Percentiles rank a stretch among this genome's conserved stretches.
Conservation (phyloP, 2,888 invertebrate species). For the Tachina lurida region DNA sequence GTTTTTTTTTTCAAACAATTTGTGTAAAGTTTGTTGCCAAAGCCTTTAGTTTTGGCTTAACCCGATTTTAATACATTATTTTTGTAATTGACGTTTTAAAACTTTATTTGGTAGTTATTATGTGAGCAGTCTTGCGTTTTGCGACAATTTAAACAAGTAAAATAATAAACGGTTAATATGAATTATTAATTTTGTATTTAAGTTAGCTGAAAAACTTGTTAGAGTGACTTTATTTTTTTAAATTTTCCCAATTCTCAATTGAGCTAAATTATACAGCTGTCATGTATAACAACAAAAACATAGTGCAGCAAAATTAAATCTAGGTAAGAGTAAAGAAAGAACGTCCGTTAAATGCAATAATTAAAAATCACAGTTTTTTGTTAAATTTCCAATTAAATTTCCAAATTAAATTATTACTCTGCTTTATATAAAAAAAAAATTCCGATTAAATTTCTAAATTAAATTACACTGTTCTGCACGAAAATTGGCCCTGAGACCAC, state of each 20-base stretch:
- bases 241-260: neutral
- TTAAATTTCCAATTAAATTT: no score
- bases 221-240: neutral
- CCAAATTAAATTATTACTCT: no score
- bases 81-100: conserved; percentile 5
- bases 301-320: no score
- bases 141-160: neutral
- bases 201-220: neutral
- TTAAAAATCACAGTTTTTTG: no score
- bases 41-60: conserved; percentile 49
- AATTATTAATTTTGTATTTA: neutral
- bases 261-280: no score
- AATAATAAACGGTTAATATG: neutral
- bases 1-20: neutral
- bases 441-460: no score
- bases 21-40: conserved; percentile 44
- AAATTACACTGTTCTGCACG: no score
- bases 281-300: no score
- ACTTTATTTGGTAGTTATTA: conserved; percentile 12
- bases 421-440: no score
- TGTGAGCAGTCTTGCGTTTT: neutral
- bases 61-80: conserved; percentile 13
- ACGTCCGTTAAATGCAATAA: no score
- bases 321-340: no score
- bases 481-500: no score